phyloP scores from a whole-genome alignment of 2,888 invertebrate genomes.

The Phyllotreta cruciferae region DNA sequence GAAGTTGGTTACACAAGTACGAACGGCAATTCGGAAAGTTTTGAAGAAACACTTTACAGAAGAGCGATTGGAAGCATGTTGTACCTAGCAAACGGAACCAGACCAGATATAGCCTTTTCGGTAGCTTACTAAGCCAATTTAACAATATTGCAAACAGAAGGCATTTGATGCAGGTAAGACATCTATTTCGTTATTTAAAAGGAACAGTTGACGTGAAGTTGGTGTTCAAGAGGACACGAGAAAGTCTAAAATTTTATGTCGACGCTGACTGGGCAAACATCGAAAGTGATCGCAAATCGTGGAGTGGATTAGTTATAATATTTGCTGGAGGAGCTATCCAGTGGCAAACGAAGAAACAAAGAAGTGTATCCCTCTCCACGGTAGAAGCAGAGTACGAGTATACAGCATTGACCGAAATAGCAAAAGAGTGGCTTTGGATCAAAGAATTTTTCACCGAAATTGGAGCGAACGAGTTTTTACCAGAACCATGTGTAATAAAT shows the following conservation, averaged over 20 bases:
- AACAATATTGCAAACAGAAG: background rate
- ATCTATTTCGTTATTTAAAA: background rate
- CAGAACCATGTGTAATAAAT: background rate
- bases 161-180: background rate
- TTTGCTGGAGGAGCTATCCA: background rate
- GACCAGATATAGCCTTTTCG: slow-evolving; percentile 2
- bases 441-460: no score
- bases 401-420: slow-evolving; percentile 1
- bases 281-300: background rate
- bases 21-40: background rate
- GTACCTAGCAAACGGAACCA: slow-evolving; percentile 1
- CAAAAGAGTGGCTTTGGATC: background rate
- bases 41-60: slow-evolving; percentile 2
- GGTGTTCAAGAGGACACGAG: background rate
- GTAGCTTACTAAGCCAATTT: slow-evolving; percentile 5
- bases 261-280: background rate
- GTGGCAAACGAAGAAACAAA: slow-evolving; percentile 7
- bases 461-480: no score
- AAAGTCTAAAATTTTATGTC: background rate
- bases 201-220: background rate
- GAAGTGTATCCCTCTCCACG: background rate
- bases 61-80: background rate
- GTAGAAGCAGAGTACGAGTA: slow-evolving; percentile 5
- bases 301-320: background rate
- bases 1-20: background rate